Evolutionary conservation across 2,797 vertebrate species (phyloP).

Genomic region (Brachyrhaphis roseni): DNA sequence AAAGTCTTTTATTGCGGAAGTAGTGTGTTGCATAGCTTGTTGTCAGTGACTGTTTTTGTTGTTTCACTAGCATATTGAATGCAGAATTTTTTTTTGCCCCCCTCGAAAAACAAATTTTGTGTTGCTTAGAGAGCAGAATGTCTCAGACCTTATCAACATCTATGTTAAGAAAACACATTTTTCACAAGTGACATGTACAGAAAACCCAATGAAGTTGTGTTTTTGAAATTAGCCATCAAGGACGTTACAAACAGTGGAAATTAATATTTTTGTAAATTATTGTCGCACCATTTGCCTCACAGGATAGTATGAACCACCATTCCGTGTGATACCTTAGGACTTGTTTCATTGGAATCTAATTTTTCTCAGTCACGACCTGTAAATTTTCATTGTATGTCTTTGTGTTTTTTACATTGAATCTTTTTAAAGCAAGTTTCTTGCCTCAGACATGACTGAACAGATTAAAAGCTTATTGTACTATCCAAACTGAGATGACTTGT

Average conservation of each 20-base stretch:
- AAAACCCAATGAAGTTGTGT: conserved; percentile 71
- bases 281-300: conserved; percentile 60
- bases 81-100: conserved; percentile 37
- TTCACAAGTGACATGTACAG: conserved; percentile 64
- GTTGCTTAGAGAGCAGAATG: conserved; percentile 73
- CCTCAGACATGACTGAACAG: conserved; percentile 74
- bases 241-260: conserved; percentile 49
- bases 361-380: conserved; percentile 65
- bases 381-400: conserved; percentile 74
- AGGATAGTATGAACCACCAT: conserved; percentile 42
- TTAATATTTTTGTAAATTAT: conserved; percentile 63
- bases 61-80: conserved; percentile 59
- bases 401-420: conserved; percentile 74
- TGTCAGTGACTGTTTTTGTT: conserved; percentile 54
- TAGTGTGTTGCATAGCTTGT: conserved; percentile 65
- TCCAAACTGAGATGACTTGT: conserved; percentile 67
- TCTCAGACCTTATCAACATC: conserved; percentile 63
- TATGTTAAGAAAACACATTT: conserved; percentile 56
- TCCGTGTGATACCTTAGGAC: conserved; percentile 44
- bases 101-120: conserved; percentile 60
- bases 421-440: conserved; percentile 75
- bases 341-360: conserved; percentile 64
- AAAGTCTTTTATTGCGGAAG: conserved; percentile 64
- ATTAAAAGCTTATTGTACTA: conserved; percentile 73
- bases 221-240: conserved; percentile 26